phyloP scores from a whole-genome alignment of 2,797 vertebrate genomes.

The Tangara arthus region DNA sequence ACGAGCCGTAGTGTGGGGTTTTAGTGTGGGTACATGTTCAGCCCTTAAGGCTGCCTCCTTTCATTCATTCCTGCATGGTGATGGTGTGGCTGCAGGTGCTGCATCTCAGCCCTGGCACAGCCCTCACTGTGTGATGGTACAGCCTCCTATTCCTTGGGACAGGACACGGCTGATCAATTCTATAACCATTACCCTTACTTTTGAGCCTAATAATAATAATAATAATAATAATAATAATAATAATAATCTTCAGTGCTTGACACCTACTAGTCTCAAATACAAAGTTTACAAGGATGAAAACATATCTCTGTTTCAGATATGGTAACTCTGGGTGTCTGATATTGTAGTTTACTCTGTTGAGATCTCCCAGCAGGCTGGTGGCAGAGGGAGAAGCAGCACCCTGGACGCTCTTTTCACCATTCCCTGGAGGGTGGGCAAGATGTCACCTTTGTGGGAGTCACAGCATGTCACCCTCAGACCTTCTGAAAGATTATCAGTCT shows the following conservation, averaged over 20 bases:
- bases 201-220: background rate
- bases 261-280: background rate
- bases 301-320: background rate
- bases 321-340: background rate
- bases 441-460: background rate
- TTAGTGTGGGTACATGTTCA: background rate
- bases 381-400: background rate
- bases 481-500: background rate
- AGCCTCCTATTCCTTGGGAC: background rate
- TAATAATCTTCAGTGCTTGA: background rate
- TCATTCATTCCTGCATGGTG: background rate
- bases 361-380: background rate
- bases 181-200: background rate
- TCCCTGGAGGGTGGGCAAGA: background rate
- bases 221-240: too few species aligned
- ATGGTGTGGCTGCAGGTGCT: rapidly evolving
- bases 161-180: background rate
- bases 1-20: background rate
- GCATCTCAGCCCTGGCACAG: background rate
- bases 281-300: background rate
- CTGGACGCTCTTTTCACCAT: background rate
- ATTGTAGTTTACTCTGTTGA: background rate
- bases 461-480: background rate
- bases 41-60: background rate
- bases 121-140: background rate